Evolutionary conservation across 1,140 invertebrate genomes (phyloP), one percentile per base, ranked within the genome.

Genomic region (Zaprionus africanus): DNA sequence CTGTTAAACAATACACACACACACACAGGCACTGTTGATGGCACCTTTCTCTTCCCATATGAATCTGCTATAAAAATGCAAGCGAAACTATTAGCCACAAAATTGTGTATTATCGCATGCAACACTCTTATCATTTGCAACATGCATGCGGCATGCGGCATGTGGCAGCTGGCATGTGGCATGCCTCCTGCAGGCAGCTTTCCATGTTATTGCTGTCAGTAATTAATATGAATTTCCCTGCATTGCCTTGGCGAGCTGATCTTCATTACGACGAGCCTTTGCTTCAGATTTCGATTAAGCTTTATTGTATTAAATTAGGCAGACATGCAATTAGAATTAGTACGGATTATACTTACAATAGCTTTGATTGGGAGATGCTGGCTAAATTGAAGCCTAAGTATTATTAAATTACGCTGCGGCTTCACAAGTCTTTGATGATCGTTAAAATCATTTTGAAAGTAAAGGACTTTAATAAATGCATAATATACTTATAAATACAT

Each of bases 51-150:
- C 51, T 19, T 34, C 12, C 46, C 59, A 62, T 7, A 77, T 79
- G 77, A 73, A 77, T 77, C 60, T 68, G 68, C 17, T 60, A 49
- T 67, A 73, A 68, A 77, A 77, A 79, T 65, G 53, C 60, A 77
- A 60, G 34, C 41, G 64, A 56, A 72, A 77, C 66, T 67, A 65
- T 67, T 73, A 63, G 34, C 34, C 62, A 43, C 43, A 83, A 63
- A 53, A 66, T 53, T 51, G 28, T 64, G 51, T 49, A 81, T 69
- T 69, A 66, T 70, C 57, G 60, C 70, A 66, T 68, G 58, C 28
- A 51, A 46, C 66, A 58, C 22, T 36, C 61, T 69, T 57, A 57
- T 57, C 71, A 56, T 31, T 22, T 9, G 68, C 26, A 41, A 53
- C 34, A 24, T 49, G 36, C 53, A 57, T 49, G 24, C 34, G 38